Evolutionary conservation across 2,888 invertebrate genomes (phyloP), one percentile per base, ranked within the genome.

Genomic region (Artemia sp.): DNA sequence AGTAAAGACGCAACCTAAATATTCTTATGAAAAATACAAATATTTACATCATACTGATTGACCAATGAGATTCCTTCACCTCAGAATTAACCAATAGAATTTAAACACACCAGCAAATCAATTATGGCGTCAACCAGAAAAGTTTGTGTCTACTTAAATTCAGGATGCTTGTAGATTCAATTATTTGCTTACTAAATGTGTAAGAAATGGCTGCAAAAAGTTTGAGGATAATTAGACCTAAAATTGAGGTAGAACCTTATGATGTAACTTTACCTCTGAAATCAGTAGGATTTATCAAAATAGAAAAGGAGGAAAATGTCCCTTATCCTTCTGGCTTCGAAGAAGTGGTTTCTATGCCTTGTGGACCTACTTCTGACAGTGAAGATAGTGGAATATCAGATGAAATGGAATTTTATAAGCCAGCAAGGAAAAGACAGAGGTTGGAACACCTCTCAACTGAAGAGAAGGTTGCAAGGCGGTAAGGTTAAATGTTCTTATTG

Each of bases 401-500:
- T 19, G 64, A 58, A 58, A 10, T 19, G n/a, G 64, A 58, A 19
- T n/a, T n/a, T 19, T 58, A 10, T 2, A 51, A 70, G 66, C 74
- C 74, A n/a, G 81, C 83, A 2, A 85, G 86, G 73, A 90, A 90
- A 77, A 82, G 90, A 70, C 75, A 76, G 70, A 82, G 89, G 70
- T 80, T 91, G 75, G 91, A 91, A 77, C 91, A 92, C 77, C 79
- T 91, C 66, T 82, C 88, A 71, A 88, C 88, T 86, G 91, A 91
- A 76, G 90, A 91, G 78, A 92, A 91, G 77, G 81, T 91, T 75
- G 88, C 90, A 78, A 82, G 91, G 77, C 90, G 90, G 90, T 90
- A 80, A 83, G 88, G 3, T 38, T 6, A 38, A 1, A 3, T 38
- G 38, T 38, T 38, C 38, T 38, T 38, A 38, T 38, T 38, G 38